These are phyloP conservation scores for Chymomyza caudatula DNA, from an alignment of 2,888 invertebrate genomes.

Conservation along the genomic window DNA sequence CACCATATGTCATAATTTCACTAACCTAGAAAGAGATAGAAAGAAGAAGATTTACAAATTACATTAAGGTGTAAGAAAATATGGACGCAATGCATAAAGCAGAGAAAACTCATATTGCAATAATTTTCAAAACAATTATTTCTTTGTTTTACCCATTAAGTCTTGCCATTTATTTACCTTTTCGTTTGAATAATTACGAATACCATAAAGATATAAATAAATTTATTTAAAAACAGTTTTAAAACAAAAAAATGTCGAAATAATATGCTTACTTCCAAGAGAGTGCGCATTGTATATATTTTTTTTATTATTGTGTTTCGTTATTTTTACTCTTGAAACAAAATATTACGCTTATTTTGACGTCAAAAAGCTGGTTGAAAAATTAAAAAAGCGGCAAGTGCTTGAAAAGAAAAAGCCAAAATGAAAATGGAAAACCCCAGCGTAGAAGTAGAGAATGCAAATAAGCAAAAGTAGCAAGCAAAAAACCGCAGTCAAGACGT, in stretches of 20 bases:
- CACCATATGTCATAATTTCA: too few species aligned
- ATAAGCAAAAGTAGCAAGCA: not conserved
- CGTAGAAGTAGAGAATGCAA: constrained; percentile 1
- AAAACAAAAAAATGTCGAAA: too few species aligned
- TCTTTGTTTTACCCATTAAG: too few species aligned
- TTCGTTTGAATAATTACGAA: constrained; percentile 54
- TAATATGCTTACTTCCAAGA: constrained; percentile 59
- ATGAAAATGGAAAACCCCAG: constrained; percentile 21
- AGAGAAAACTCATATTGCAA: too few species aligned
- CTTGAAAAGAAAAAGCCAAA: constrained; percentile 9
- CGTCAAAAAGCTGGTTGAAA: constrained; percentile 66
- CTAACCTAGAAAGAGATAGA: too few species aligned
- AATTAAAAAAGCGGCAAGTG: constrained; percentile 65
- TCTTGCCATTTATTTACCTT: constrained; percentile 51
- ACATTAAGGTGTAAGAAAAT: too few species aligned
- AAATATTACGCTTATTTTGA: constrained; percentile 68
- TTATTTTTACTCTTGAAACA: constrained; percentile 25
- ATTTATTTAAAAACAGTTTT: not conserved
- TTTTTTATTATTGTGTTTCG: constrained; percentile 5
- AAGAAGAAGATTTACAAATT: too few species aligned
- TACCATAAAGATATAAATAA: not conserved
- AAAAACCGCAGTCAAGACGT: constrained; percentile 43
- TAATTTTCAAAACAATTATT: too few species aligned
- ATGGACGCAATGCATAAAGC: too few species aligned
- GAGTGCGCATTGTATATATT: not conserved